Conservation (phyloP, 1,140 invertebrate species). For the Cataglyphis hispanica region DNA sequence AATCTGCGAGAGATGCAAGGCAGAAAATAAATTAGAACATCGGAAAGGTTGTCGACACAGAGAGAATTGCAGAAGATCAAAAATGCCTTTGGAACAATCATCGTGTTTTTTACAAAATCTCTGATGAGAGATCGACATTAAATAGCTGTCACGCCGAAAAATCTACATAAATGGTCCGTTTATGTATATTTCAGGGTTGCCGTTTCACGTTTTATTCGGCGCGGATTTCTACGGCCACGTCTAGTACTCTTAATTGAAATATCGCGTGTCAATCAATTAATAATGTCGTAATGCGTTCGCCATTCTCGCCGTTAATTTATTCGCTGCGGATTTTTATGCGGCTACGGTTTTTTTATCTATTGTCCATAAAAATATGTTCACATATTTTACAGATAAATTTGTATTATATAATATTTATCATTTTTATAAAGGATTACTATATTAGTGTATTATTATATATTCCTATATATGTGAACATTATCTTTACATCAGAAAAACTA, state of each 20-base stretch:
- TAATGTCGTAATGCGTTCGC: constrained; percentile 46
- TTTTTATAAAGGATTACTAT: neutral
- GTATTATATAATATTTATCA: constrained; percentile 9
- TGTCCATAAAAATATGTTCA: neutral
- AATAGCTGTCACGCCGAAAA: constrained; percentile 5
- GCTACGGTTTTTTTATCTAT: neutral
- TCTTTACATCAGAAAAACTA: neutral
- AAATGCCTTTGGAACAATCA: neutral
- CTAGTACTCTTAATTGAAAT: constrained; percentile 38
- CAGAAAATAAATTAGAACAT: constrained; percentile 23
- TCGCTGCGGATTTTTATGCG: neutral
- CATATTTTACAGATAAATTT: no score
- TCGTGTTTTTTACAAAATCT: constrained; percentile 8
- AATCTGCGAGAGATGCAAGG: neutral
- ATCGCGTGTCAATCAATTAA: constrained; percentile 58
- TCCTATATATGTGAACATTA: neutral
- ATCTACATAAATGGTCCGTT: constrained; percentile 4
- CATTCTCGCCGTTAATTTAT: constrained; percentile 33
- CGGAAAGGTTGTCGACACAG: neutral
- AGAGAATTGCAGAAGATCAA: neutral
- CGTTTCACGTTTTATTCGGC: constrained; percentile 21
- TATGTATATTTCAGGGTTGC: constrained; percentile 30
- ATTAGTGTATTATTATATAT: neutral
- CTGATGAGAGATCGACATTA: neutral
- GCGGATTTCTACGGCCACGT: neutral